These are phyloP conservation scores for Diceros bicornis DNA, from an alignment of 2,797 vertebrate species.

Conservation along the genomic window DNA sequence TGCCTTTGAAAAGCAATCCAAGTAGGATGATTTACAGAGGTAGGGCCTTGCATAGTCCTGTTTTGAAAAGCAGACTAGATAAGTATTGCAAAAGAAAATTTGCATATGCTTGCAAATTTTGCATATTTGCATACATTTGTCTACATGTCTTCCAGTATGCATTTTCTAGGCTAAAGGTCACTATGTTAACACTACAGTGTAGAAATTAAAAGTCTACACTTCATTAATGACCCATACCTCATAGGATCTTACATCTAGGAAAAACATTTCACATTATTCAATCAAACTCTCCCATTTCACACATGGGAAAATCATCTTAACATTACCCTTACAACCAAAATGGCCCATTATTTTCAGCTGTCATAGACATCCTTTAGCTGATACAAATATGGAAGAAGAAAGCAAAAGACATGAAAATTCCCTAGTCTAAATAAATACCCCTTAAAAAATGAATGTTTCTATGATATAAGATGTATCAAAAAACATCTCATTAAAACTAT, in stretches of 20 bases:
- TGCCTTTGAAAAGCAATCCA: constrained; percentile 41
- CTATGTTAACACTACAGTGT: not conserved
- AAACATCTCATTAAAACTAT: constrained; percentile 14
- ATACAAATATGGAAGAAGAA: not conserved
- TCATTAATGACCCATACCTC: constrained; percentile 57
- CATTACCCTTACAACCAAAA: not conserved
- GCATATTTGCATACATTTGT: not conserved
- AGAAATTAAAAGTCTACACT: not conserved
- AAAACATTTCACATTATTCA: constrained; percentile 5
- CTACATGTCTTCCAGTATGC: not conserved
- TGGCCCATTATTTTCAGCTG: not conserved
- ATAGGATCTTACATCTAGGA: not conserved
- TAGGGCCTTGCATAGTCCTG: not conserved
- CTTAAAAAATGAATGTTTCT: constrained; percentile 14
- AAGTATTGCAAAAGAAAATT: not conserved
- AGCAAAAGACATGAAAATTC: not conserved
- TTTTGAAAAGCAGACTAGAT: not conserved
- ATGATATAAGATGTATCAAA: not conserved
- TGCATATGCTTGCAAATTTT: not conserved
- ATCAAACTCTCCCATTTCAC: not conserved
- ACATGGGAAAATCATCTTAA: constrained; percentile 28
- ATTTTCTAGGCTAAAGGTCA: constrained; percentile 20
- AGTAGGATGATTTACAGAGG: not conserved
- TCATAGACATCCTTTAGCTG: not conserved
- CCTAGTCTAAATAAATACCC: not conserved